These are phyloP conservation scores for Nothobranchius furzeri DNA, from an alignment of 2,113 vertebrate species.

Conservation along the genomic window DNA sequence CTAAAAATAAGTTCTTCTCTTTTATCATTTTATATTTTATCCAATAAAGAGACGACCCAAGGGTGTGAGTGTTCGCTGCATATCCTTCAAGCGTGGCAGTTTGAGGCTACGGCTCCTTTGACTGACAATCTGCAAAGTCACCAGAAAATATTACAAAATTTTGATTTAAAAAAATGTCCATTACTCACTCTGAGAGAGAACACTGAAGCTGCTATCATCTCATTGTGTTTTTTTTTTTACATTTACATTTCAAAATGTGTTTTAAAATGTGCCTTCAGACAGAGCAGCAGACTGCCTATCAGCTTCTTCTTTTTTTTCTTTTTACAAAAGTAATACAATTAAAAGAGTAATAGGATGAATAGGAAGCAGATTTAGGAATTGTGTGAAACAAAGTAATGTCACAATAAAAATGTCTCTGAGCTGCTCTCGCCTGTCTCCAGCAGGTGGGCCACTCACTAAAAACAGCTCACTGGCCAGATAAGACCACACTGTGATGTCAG, in stretches of 20 bases:
- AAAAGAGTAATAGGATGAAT: constrained; percentile 7
- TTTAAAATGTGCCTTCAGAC: constrained; percentile 43
- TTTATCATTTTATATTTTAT: not conserved
- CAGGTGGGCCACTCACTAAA: constrained; percentile 3
- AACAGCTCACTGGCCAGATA: constrained; percentile 17
- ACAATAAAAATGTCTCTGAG: constrained; percentile 1
- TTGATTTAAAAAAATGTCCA: constrained; percentile 5
- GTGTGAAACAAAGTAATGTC: constrained; percentile 16
- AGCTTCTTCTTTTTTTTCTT: not conserved
- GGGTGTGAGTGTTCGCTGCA: not conserved
- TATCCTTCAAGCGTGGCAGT: not conserved
- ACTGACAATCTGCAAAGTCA: constrained; percentile 21
- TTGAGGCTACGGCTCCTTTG: not conserved
- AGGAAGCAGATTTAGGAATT: constrained; percentile 13
- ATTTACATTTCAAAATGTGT: constrained; percentile 33
- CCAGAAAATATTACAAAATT: constrained; percentile 13
- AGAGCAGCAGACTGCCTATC: constrained; percentile 30
- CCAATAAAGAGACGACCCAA: not conserved
- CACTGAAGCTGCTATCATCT: constrained; percentile 21
- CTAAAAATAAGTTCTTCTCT: not conserved
- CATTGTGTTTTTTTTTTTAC: constrained; percentile 26
- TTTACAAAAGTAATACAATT: constrained; percentile 32
- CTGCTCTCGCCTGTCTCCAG: constrained; percentile 2
- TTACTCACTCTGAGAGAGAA: constrained; percentile 32
- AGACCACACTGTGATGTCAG: constrained; percentile 56